These are phyloP conservation scores for Otolemur garnettii DNA, from an alignment of 2,113 vertebrate species.

Conservation along the genomic window DNA sequence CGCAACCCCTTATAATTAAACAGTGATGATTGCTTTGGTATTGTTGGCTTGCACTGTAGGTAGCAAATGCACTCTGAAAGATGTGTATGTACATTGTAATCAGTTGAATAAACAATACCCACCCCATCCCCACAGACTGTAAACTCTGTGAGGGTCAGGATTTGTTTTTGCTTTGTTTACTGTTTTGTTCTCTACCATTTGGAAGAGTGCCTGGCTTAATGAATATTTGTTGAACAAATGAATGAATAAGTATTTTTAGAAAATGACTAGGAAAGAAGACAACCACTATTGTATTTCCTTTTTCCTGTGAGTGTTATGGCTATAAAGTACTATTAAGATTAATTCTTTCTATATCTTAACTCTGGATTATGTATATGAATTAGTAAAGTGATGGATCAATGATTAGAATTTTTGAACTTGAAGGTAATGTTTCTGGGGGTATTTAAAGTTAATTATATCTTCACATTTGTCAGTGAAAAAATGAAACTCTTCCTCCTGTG, in stretches of 20 bases:
- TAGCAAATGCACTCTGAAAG: background rate
- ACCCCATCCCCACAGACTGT: background rate
- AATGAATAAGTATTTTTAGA: background rate
- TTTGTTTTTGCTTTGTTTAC: background rate
- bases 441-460: background rate
- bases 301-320: background rate
- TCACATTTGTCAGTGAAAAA: slow-evolving; percentile 22
- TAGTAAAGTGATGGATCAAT: background rate
- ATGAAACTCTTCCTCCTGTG: background rate
- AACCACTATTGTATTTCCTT: background rate
- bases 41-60: background rate
- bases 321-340: background rate
- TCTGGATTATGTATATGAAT: background rate
- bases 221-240: background rate
- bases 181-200: background rate
- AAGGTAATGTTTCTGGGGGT: background rate
- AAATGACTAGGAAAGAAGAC: background rate
- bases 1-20: background rate
- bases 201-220: background rate
- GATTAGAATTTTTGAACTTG: background rate
- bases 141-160: background rate
- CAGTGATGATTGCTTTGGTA: background rate
- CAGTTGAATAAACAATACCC: background rate
- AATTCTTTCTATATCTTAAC: background rate
- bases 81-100: background rate